Base-by-base conservation (phyloP, 1,140 invertebrate genomes). In the Lordiphosa clarofinis region DNA sequence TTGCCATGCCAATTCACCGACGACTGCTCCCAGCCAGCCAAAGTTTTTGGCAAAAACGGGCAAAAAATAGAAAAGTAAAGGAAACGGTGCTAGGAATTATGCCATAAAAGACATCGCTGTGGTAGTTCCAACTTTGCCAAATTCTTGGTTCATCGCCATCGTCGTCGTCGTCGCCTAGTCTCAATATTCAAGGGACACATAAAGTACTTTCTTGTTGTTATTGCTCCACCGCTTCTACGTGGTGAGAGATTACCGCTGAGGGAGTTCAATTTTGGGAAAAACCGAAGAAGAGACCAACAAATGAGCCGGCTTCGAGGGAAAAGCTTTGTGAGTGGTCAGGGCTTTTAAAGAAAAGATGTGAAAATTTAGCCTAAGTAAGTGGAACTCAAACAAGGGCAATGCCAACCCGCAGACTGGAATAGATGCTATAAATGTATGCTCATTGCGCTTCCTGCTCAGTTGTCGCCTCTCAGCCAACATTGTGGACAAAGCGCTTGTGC, bases 101-200 rank as follows among this genome's bases (percentile, higher is more conserved):
- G 75, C 75, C 71, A 79, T 79, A 79, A 79, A 79, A 79, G 76
- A 55, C 64, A 59, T 68, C 64, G 55, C 72, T 52, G 48, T 56
- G 37, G 50, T 57, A 47, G 40, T 56, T 67, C 73, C 69, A 73
- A 79, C 56, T 67, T 81, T 63, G 61, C 55, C 75, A 66, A 79
- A 79, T 75, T 74, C 61, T 81, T 79, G 75, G 75, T 76, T 69
- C 64, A 50, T 64, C 61, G 49, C 54, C 39, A 33, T 39, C 46
- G 61, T 56, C 61, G 43, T 46, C 49, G 52, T 53, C 64, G 55
- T 60, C 65, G 52, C 46, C 52, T 59, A 56, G 65, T 81, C 70
- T 71, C 65, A 79, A 71, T 79, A 66, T 79, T 79, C 76, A 75
- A 71, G 71, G 75, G 75, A 74, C 71, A 55, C 75, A 79, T 79